Evolutionary conservation across 2,888 invertebrate genomes (phyloP).

Genomic region (Congeria kusceri): DNA sequence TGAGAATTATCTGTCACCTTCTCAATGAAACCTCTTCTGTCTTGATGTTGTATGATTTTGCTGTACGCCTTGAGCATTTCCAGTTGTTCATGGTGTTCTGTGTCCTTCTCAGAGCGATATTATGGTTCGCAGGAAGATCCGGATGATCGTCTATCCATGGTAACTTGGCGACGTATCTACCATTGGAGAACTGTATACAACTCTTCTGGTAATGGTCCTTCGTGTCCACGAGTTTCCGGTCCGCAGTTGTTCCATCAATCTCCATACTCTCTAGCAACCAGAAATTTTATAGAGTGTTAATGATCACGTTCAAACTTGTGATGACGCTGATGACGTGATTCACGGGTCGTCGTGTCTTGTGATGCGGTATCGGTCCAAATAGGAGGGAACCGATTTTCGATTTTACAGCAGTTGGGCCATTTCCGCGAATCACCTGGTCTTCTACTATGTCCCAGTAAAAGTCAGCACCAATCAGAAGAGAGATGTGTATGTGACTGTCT

Average conservation of each 20-base stretch:
- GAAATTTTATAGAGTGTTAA: not conserved
- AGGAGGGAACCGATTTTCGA: slow-evolving; percentile 14
- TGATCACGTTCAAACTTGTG: not conserved
- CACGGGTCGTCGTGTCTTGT: not conserved
- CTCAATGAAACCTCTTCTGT: slow-evolving; percentile 45
- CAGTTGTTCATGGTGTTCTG: slow-evolving; percentile 11
- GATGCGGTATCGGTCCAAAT: not conserved
- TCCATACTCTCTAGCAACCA: slow-evolving; percentile 14
- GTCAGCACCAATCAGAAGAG: slow-evolving; percentile 50
- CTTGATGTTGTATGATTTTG: slow-evolving; percentile 43
- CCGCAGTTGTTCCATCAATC: not conserved
- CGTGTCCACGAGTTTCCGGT: not conserved
- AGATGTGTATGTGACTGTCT: slow-evolving; percentile 25
- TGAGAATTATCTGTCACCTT: slow-evolving; percentile 10
- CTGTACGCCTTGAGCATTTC: slow-evolving; percentile 27
- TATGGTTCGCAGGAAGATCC: slow-evolving; percentile 15
- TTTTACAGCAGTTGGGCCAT: slow-evolving; percentile 17
- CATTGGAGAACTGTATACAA: slow-evolving; percentile 6
- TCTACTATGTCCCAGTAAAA: slow-evolving; percentile 17
- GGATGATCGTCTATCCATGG: slow-evolving; percentile 30
- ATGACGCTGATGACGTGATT: slow-evolving; percentile 5
- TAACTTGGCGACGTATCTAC: slow-evolving; percentile 21
- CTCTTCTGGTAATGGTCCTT: not conserved
- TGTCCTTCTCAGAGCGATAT: slow-evolving; percentile 14
- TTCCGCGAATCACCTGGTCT: slow-evolving; percentile 1